phyloP scores from a whole-genome alignment of 2,113 vertebrate species.

The Monopterus albus region DNA sequence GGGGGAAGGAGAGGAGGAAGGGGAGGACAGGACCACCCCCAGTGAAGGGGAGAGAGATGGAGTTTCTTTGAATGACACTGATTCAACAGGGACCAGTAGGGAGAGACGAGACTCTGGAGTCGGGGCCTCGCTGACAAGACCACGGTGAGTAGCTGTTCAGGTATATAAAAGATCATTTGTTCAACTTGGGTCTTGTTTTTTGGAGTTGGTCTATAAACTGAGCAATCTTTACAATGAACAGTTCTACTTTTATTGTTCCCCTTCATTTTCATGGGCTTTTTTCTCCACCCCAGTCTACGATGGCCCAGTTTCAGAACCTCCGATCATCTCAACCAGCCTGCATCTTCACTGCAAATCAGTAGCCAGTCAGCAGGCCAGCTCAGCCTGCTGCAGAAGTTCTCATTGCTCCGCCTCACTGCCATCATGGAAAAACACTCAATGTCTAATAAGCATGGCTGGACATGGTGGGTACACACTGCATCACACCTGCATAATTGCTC shows the following conservation, averaged over 20 bases:
- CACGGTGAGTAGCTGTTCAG: constrained; percentile 80
- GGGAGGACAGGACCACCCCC: constrained; percentile 88
- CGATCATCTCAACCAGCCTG: constrained; percentile 83
- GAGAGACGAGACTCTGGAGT: constrained; percentile 97
- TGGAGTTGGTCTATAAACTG: too few relatives aligned
- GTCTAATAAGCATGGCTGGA: constrained; percentile 98
- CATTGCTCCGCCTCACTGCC: constrained; percentile 94
- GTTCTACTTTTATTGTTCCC: too few relatives aligned
- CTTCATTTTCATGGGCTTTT: constrained; percentile 9
- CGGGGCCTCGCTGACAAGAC: constrained; percentile 94
- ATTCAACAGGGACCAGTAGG: constrained; percentile 86
- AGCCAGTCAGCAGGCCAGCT: constrained; percentile 93
- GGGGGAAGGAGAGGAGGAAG: constrained; percentile 77
- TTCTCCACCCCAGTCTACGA: constrained; percentile 76
- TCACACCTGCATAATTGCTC: background rate
- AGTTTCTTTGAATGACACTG: constrained; percentile 89
- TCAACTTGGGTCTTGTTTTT: constrained; percentile 4
- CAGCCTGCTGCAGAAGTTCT: constrained; percentile 94
- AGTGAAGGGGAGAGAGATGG: constrained; percentile 92
- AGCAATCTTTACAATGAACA: too few relatives aligned
- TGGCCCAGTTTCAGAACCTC: constrained; percentile 95
- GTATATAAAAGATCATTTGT: constrained; percentile 2
- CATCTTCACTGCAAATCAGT: constrained; percentile 88
- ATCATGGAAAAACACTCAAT: constrained; percentile 97
- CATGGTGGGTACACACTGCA: constrained; percentile 85